Conservation (phyloP, 2,797 vertebrate genomes). For the Chelmon rostratus region DNA sequence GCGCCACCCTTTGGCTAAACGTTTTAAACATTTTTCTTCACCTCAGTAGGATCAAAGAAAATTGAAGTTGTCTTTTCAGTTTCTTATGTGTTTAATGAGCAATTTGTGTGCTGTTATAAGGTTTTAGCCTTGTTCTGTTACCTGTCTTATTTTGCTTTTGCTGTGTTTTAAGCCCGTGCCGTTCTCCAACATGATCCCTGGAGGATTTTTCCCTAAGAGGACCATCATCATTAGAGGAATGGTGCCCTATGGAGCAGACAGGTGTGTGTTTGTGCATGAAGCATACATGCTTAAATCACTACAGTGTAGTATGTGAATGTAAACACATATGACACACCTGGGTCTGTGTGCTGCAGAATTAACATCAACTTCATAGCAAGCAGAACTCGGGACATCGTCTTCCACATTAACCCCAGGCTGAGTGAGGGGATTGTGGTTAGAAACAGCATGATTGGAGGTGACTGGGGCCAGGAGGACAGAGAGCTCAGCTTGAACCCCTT, state of each 20-base stretch:
- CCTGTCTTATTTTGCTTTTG: neutral
- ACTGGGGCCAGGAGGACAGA: conserved; percentile 88
- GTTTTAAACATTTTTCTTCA: too few species aligned
- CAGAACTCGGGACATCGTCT: conserved; percentile 74
- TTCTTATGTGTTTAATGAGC: too few species aligned
- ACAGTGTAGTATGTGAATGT: neutral
- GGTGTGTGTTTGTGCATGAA: conserved; percentile 46
- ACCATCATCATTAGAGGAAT: conserved; percentile 88
- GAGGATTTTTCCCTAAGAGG: conserved; percentile 86
- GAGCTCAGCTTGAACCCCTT: conserved; percentile 85
- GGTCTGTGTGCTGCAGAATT: conserved; percentile 76
- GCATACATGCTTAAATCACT: neutral
- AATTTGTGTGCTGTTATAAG: neutral
- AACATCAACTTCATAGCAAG: conserved; percentile 84
- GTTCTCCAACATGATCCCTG: conserved; percentile 78
- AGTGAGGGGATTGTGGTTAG: conserved; percentile 80
- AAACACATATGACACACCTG: neutral
- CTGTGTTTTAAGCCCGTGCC: conserved; percentile 81
- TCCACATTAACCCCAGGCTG: conserved; percentile 87
- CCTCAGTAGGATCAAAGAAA: too few species aligned
- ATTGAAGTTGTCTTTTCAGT: too few species aligned
- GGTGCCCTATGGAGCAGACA: conserved; percentile 74
- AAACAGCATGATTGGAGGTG: conserved; percentile 83
- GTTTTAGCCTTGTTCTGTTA: neutral
- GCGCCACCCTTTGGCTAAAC: too few species aligned